Conservation (phyloP, 2,888 invertebrate species). For the Leistus spinibarbis region DNA sequence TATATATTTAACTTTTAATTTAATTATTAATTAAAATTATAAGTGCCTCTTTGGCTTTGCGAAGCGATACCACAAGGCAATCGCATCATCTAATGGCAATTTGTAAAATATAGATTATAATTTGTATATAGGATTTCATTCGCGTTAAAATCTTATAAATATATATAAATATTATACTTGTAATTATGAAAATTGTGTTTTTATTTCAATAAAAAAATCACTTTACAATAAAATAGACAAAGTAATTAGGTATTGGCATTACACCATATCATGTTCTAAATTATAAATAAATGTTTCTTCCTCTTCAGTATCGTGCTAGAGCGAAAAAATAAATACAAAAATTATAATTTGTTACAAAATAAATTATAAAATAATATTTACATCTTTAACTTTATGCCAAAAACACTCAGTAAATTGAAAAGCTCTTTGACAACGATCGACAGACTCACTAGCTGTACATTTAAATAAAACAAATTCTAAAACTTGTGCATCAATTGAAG, state of each 20-base stretch:
- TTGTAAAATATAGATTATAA: constrained; percentile 31
- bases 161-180: constrained; percentile 28
- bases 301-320: constrained; percentile 12
- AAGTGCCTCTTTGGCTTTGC: constrained; percentile 10
- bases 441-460: constrained; percentile 52
- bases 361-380: constrained; percentile 37
- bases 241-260: too few species aligned
- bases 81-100: constrained; percentile 18
- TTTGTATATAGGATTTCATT: constrained; percentile 22
- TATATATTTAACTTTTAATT: not conserved
- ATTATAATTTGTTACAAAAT: not conserved
- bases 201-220: constrained; percentile 15
- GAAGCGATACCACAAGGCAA: constrained; percentile 12
- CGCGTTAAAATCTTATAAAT: constrained; percentile 33
- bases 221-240: constrained; percentile 3
- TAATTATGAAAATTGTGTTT: constrained; percentile 3
- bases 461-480: constrained; percentile 52
- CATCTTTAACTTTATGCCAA: constrained; percentile 53
- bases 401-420: constrained; percentile 54
- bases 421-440: constrained; percentile 53
- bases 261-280: constrained; percentile 7
- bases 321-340: not conserved
- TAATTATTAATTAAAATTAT: not conserved
- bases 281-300: constrained; percentile 29
- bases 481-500: constrained; percentile 46